These are phyloP conservation scores for Hypothenemus hampei DNA, from an alignment of 1,140 invertebrate genomes.

Conservation along the genomic window DNA sequence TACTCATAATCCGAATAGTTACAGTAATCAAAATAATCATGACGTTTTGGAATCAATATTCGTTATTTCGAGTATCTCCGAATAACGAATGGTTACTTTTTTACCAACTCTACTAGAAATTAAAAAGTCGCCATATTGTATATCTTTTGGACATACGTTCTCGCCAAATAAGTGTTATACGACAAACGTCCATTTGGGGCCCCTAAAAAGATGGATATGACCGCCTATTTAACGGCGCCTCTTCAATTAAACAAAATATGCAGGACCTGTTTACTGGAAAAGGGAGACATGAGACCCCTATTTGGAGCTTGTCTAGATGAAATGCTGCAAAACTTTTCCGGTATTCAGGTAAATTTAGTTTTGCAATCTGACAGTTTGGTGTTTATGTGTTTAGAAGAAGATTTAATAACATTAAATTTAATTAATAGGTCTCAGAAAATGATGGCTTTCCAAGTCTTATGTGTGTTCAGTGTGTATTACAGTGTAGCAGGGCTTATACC, in stretches of 20 bases:
- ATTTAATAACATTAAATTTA: too few relatives aligned
- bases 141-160: conserved; percentile 18
- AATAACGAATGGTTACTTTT: too few relatives aligned
- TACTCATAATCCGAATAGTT: too few relatives aligned
- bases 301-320: conserved; percentile 48
- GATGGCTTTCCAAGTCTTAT: conserved; percentile 49
- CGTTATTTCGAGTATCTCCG: too few relatives aligned
- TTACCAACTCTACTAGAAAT: too few relatives aligned
- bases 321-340: conserved; percentile 46
- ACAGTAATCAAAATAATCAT: too few relatives aligned
- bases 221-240: conserved; percentile 40
- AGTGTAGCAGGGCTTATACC: conserved; percentile 49
- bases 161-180: background rate
- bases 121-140: conserved; percentile 25
- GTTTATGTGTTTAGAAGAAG: too few relatives aligned
- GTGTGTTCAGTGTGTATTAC: conserved; percentile 49
- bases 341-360: conserved; percentile 40
- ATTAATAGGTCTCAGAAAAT: conserved; percentile 43
- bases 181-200: conserved; percentile 14
- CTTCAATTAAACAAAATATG: conserved; percentile 46
- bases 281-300: conserved; percentile 47
- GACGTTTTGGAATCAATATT: too few relatives aligned
- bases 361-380: background rate
- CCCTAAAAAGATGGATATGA: conserved; percentile 45
- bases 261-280: conserved; percentile 45